Base-by-base conservation (phyloP, 2,888 invertebrate species). In the Allophyes oxyacanthae region DNA sequence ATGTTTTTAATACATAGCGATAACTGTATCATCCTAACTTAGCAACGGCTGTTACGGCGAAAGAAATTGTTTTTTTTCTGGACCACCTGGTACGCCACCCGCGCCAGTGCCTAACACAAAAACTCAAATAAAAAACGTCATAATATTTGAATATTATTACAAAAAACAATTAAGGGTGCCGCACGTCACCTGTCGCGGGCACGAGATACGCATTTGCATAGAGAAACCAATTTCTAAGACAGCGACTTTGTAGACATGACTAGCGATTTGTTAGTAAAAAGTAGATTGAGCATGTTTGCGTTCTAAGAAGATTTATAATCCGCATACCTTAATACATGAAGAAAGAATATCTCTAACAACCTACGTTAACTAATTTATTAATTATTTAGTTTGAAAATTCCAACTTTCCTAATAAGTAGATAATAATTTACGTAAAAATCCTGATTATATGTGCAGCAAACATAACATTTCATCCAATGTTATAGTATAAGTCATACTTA, bases 141-240 rank as follows among this genome's bases (percentile, higher is more conserved):
- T 85, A 91, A 93, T 91, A 94, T 94, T 94, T 94, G 91, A 94
- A 93, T 94, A 93, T 92, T 90, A 86, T 87, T 86, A 92, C 86
- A 93, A 93, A 91, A 93, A 94, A 94, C 90, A 94, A 93, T 93
- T 92, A 92, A 90, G 91, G 88, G 88, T 87, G 89, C 91, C 93
- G 90, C 89, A 76, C 87, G 84, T 92, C 94, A 93, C 93, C 93
- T 93, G 94, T 94, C 91, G 91, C 84, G 79, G 84, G 90, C 91
- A 91, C 91, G 91, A 90, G 91, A 90, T 86, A 88, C 83, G 64
- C 91, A 94, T 94, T 93, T 91, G 91, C 93, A 94, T 94, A 92
- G 88, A 90, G 87, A 89, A 86, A 89, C 86, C 79, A 79, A 86
- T 86, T 86, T 82, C 72, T 84, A 86, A 87, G 81, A 82, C 72